phyloP scores from a whole-genome alignment of 2,797 vertebrate species.

The Gymnopithys bicolor region DNA sequence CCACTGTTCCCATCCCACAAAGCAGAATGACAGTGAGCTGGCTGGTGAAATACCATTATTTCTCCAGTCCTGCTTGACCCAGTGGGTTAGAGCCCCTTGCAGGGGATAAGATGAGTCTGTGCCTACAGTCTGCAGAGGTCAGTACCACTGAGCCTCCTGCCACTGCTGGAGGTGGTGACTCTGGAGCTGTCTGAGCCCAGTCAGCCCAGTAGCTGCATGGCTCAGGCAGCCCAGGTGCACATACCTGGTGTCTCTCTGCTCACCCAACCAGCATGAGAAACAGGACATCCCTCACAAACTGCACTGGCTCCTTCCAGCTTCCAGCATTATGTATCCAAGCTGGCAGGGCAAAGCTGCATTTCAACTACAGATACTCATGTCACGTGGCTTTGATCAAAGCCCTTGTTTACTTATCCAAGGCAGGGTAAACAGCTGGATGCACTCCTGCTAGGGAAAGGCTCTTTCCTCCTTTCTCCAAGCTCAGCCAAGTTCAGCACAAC shows the following conservation, averaged over 20 bases:
- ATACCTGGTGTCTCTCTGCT: neutral
- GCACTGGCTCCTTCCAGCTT: neutral
- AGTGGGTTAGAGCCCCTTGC: neutral
- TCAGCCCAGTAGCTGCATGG: accelerated
- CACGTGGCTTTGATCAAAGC: neutral
- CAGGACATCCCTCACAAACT: neutral
- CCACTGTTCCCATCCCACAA: neutral
- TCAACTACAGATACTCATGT: neutral
- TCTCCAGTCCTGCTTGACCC: neutral
- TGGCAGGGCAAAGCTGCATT: neutral
- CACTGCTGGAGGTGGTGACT: accelerated
- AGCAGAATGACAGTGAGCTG: neutral
- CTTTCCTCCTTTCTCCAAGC: neutral
- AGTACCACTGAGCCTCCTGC: neutral
- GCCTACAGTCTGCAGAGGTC: accelerated
- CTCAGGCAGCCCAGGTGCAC: neutral
- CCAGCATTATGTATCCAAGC: neutral
- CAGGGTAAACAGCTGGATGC: neutral
- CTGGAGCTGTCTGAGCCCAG: neutral
- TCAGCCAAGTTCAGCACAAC: neutral
- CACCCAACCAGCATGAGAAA: accelerated
- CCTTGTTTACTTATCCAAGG: neutral
- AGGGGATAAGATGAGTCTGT: accelerated
- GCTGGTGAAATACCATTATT: neutral
- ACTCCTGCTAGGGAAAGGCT: neutral